phyloP scores from a whole-genome alignment of 2,888 invertebrate species.

The Synergus laeviventris region DNA sequence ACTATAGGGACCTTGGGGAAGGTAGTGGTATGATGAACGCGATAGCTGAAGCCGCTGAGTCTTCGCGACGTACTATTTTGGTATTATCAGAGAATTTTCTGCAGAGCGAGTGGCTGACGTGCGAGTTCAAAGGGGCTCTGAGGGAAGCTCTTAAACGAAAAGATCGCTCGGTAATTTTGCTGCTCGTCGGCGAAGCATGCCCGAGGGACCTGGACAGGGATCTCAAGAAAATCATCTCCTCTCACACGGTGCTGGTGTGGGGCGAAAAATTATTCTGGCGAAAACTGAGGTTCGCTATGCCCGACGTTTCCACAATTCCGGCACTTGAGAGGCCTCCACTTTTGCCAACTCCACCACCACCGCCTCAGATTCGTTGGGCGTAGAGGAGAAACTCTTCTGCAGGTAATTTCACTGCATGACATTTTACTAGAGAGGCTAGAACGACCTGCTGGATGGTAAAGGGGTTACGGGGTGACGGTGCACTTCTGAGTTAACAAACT shows the following conservation, averaged over 20 bases:
- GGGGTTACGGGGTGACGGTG: neutral
- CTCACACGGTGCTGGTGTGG: constrained; percentile 94
- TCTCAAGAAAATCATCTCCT: constrained; percentile 91
- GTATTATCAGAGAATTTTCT: constrained; percentile 95
- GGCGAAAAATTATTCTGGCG: constrained; percentile 98
- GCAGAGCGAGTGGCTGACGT: constrained; percentile 95
- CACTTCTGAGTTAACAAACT: constrained; percentile 30
- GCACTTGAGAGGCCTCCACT: constrained; percentile 72
- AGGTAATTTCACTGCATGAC: constrained; percentile 51
- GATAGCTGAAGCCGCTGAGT: constrained; percentile 93
- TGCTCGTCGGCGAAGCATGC: constrained; percentile 92
- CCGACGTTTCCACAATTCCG: constrained; percentile 78
- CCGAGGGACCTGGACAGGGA: constrained; percentile 94
- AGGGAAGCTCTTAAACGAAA: constrained; percentile 93
- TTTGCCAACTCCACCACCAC: constrained; percentile 67
- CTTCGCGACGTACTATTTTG: constrained; percentile 91
- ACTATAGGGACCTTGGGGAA: constrained; percentile 93
- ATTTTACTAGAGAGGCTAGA: constrained; percentile 4
- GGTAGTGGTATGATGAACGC: constrained; percentile 94
- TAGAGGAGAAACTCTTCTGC: constrained; percentile 77
- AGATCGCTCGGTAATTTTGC: constrained; percentile 90
- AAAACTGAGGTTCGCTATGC: constrained; percentile 93
- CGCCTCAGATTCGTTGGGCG: constrained; percentile 83
- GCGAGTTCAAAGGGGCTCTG: constrained; percentile 95
- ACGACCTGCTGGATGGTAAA: neutral